phyloP scores from a whole-genome alignment of 1,140 invertebrate species.

The Brachionus paranguensis region DNA sequence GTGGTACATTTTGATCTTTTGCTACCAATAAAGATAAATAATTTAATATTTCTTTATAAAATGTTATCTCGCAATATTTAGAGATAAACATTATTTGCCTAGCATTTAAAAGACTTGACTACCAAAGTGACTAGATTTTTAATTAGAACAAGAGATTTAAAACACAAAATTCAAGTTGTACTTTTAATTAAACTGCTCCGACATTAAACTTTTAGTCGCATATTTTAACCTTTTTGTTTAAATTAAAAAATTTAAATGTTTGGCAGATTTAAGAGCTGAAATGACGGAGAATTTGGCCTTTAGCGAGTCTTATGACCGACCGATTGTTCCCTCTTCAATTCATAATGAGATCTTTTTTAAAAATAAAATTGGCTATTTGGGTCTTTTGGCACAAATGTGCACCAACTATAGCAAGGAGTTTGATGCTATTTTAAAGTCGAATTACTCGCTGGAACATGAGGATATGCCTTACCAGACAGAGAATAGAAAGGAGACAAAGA shows the following conservation, averaged over 20 bases:
- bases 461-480: background rate
- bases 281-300: background rate
- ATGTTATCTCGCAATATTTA: background rate
- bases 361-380: constrained; percentile 15
- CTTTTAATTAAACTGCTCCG: background rate
- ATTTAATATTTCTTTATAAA: background rate
- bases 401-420: background rate
- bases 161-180: background rate
- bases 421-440: constrained; percentile 13
- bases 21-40: background rate
- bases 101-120: background rate
- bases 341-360: background rate
- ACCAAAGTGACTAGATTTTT: background rate
- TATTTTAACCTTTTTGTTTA: background rate
- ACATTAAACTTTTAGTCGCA: background rate
- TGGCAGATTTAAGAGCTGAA: background rate
- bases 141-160: background rate
- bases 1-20: background rate
- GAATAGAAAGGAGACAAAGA: background rate
- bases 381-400: background rate
- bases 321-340: background rate
- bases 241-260: background rate
- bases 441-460: background rate
- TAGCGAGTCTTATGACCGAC: background rate
- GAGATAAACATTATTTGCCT: background rate